phyloP scores from a whole-genome alignment of 1,140 invertebrate genomes.

The Brachionus angularis region DNA sequence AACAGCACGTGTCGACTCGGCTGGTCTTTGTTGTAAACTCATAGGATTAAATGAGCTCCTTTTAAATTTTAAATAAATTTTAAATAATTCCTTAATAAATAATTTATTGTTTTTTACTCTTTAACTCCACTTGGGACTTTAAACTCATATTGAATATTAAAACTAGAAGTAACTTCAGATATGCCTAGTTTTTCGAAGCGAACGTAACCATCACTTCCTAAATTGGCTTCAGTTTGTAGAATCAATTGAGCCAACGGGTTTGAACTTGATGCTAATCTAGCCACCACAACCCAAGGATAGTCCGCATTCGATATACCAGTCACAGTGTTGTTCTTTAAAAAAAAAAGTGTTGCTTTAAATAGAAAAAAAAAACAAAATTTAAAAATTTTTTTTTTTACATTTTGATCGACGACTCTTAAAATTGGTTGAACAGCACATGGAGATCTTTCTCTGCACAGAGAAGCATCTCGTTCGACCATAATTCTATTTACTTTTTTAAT shows the following conservation, averaged over 20 bases:
- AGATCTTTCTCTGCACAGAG: slow-evolving; percentile 11
- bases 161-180: slow-evolving; percentile 1
- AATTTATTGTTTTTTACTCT: background rate
- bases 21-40: background rate
- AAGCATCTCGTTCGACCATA: background rate
- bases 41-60: background rate
- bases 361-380: background rate
- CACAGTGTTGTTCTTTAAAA: slow-evolving; percentile 14
- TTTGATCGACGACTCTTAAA: background rate
- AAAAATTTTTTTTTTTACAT: background rate
- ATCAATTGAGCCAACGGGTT: background rate
- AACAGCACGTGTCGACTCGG: background rate
- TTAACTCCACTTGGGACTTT: background rate
- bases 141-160: slow-evolving; percentile 23
- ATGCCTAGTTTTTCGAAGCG: slow-evolving; percentile 1
- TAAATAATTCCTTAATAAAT: background rate
- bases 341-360: background rate
- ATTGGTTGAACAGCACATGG: slow-evolving; percentile 40
- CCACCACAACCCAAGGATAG: slow-evolving; percentile 26
- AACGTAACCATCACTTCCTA: slow-evolving; percentile 29
- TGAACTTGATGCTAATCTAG: background rate
- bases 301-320: background rate
- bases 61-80: background rate
- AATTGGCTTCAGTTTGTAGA: background rate
- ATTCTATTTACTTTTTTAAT: slow-evolving; percentile 16